Evolutionary conservation across 1,140 invertebrate species (phyloP).

Genomic region (Bursaphelenchus mucronatus): DNA sequence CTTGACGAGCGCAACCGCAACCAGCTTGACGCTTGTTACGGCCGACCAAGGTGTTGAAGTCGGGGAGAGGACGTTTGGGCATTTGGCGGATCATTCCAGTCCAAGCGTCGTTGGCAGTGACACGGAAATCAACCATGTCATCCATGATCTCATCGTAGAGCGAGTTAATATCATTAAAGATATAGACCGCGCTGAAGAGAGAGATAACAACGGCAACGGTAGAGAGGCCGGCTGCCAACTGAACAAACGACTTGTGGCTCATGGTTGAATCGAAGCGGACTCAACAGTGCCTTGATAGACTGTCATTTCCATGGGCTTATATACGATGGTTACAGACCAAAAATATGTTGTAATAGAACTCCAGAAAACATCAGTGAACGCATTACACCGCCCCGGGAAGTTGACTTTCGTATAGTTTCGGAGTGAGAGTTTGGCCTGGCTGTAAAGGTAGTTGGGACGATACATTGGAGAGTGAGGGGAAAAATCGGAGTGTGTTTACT

Average conservation of each 20-base stretch:
- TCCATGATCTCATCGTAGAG: slow-evolving; percentile 19
- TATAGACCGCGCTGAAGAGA: slow-evolving; percentile 8
- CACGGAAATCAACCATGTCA: slow-evolving; percentile 10
- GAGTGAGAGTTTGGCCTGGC: no score
- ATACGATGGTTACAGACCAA: no score
- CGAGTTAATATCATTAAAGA: slow-evolving; percentile 8
- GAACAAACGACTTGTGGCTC: slow-evolving; percentile 17
- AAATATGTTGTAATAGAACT: no score
- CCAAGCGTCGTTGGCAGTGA: slow-evolving; percentile 8
- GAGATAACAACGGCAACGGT: slow-evolving; percentile 1
- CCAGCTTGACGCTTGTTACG: slow-evolving; percentile 34
- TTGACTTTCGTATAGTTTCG: no score
- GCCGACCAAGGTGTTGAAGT: slow-evolving; percentile 5
- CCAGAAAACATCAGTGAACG: no score
- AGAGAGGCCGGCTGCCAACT: slow-evolving; percentile 13
- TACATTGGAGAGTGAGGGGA: no score
- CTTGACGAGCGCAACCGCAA: not conserved
- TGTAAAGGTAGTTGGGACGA: no score
- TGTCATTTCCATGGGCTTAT: no score
- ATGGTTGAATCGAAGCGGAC: slow-evolving; percentile 8
- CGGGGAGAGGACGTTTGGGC: not conserved
- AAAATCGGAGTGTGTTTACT: no score
- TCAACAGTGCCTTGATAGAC: no score
- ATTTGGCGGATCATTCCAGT: slow-evolving; percentile 7
- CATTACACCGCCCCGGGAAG: no score